Evolutionary conservation across 2,888 invertebrate species (phyloP).

Genomic region (Amphiduros pacificus): DNA sequence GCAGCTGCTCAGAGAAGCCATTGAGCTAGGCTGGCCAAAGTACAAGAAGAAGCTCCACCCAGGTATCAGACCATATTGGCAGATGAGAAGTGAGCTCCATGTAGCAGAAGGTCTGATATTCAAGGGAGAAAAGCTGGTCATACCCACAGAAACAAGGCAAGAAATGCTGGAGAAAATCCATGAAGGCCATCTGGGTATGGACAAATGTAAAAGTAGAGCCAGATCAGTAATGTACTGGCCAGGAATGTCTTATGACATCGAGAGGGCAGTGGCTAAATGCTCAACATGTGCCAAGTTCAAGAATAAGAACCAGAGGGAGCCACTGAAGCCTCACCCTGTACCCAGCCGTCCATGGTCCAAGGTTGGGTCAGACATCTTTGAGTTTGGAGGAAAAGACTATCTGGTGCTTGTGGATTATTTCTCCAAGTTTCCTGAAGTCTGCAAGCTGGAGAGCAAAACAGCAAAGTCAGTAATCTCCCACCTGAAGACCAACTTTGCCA

Average conservation of each 20-base stretch:
- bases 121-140: constrained; percentile 5
- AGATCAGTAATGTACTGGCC: constrained; percentile 19
- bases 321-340: constrained; percentile 19
- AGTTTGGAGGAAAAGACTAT: constrained; percentile 20
- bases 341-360: constrained; percentile 28
- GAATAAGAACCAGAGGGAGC: constrained; percentile 15
- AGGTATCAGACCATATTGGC: not conserved
- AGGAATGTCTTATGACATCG: not conserved
- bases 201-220: constrained; percentile 7
- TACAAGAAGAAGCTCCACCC: not conserved
- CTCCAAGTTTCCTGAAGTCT: constrained; percentile 33
- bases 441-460: constrained; percentile 24
- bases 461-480: constrained; percentile 18
- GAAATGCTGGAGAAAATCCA: constrained; percentile 18
- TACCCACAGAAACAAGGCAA: constrained; percentile 14
- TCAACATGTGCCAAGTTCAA: not conserved
- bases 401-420: constrained; percentile 31
- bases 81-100: not conserved
- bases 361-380: constrained; percentile 26
- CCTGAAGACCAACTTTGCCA: constrained; percentile 26
- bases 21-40: constrained; percentile 14
- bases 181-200: constrained; percentile 10
- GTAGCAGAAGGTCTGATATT: constrained; percentile 15
- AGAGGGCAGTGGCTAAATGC: not conserved
- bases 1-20: not conserved